Evolutionary conservation across 1,140 invertebrate species (phyloP), one percentile per base, ranked within the genome.

Genomic region (Plodia interpunctella): DNA sequence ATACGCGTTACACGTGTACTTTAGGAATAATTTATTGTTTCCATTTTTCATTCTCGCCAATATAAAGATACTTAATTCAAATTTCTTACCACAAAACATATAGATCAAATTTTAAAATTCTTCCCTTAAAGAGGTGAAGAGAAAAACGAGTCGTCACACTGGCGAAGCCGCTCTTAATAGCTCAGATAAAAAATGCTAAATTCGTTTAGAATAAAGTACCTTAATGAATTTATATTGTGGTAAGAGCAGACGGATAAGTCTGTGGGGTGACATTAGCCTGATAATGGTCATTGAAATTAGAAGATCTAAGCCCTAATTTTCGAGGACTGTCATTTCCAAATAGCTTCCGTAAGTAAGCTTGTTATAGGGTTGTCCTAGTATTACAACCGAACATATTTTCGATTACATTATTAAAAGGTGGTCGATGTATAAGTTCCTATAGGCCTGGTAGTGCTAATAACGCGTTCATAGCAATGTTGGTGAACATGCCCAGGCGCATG

Each of bases 1-100:
- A 60, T 60, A 58, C 59, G 58, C 62, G 38, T 64, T 60, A 60
- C 62, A 64, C 62, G 55, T 64, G 58, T 63, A 58, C 61, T 59
- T 49, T 44, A 44, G 17, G n/a, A 60, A 58, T 53, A 60, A 53
- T 60, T 56, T 60, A 25, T 6, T 32, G 2, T 32, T 11, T 53
- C 25, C 20, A n/a, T 53, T 53, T 53, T 57, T 60, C 49, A 57
- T 20, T 25, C 2, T 59, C 49, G 52, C 58, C 53, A 19, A 55
- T 60, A 60, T 35, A 60, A 20, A 60, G 51, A 60, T 60, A 56
- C n/a, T n/a, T n/a, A n/a, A 57, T 64, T 64, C 60, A 58, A 57
- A 64, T 57, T 64, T 49, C 57, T 64, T 64, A 60, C 38, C 53
- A 60, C 59, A 50, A 55, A 60, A 60, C 53, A 60, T 55, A 55